Conservation (phyloP, 2,888 invertebrate genomes). For the Melanargia galathea region DNA sequence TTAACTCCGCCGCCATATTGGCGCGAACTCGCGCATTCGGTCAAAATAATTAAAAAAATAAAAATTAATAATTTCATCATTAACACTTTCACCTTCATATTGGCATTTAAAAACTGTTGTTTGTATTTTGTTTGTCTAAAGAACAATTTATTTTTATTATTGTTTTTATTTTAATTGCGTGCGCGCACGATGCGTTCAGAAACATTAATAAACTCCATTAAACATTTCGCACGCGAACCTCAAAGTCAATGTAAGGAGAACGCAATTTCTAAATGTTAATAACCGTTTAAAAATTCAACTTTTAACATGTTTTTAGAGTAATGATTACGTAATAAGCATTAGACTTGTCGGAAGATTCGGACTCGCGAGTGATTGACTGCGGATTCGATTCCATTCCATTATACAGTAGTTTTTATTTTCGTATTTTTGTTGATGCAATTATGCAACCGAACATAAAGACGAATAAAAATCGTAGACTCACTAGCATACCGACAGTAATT, state of each 20-base stretch:
- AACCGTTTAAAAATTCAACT: slow-evolving; percentile 40
- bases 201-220: slow-evolving; percentile 42
- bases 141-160: slow-evolving; percentile 27
- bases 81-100: slow-evolving; percentile 40
- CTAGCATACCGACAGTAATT: slow-evolving; percentile 4
- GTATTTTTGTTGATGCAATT: not conserved
- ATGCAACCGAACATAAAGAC: not conserved
- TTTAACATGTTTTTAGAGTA: slow-evolving; percentile 29
- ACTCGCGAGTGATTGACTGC: slow-evolving; percentile 22
- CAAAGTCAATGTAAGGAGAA: slow-evolving; percentile 42
- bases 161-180: slow-evolving; percentile 42
- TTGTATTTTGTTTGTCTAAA: slow-evolving; percentile 11
- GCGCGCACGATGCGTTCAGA: slow-evolving; percentile 43
- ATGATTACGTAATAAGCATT: slow-evolving; percentile 36
- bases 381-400: slow-evolving; percentile 7
- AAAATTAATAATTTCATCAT: slow-evolving; percentile 40
- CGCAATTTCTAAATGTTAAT: slow-evolving; percentile 45
- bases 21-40: slow-evolving; percentile 44
- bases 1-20: slow-evolving; percentile 39
- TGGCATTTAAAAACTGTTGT: slow-evolving; percentile 18
- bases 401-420: not conserved
- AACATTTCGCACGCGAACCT: slow-evolving; percentile 39
- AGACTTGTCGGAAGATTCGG: slow-evolving; percentile 26
- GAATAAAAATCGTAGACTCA: not conserved
- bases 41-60: slow-evolving; percentile 39